Evolutionary conservation across 2,113 vertebrate genomes (phyloP).

Genomic region (Penelope pileata): DNA sequence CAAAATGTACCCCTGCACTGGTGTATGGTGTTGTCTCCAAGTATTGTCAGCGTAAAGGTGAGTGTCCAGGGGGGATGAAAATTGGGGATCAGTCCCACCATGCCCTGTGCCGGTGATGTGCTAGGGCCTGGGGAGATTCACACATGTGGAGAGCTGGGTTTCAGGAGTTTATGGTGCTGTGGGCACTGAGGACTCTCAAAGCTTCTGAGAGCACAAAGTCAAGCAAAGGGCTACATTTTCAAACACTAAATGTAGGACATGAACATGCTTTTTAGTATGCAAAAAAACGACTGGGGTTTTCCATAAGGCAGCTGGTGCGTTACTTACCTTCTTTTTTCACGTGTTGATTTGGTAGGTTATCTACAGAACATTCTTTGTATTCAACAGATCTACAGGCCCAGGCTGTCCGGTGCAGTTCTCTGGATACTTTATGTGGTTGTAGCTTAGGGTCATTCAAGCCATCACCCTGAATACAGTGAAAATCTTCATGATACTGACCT

Average conservation of each 20-base stretch:
- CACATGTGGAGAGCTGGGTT: background rate
- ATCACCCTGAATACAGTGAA: background rate
- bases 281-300: background rate
- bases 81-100: background rate
- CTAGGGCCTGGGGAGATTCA: background rate
- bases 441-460: background rate
- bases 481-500: background rate
- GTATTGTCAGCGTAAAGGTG: rapidly evolving
- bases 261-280: background rate
- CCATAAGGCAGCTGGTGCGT: background rate
- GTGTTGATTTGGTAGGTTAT: background rate
- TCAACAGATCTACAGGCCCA: background rate
- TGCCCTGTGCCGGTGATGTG: background rate
- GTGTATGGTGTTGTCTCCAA: background rate
- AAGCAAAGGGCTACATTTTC: background rate
- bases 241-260: background rate
- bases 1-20: background rate
- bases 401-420: background rate
- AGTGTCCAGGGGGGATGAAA: background rate
- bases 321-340: background rate
- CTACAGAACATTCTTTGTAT: background rate
- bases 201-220: background rate
- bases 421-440: background rate
- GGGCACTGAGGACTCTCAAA: background rate
- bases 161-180: background rate